Percentiles rank a stretch among this genome's conserved stretches.
Conservation (phyloP, 2,888 invertebrate species). For the Acleris holmiana region DNA sequence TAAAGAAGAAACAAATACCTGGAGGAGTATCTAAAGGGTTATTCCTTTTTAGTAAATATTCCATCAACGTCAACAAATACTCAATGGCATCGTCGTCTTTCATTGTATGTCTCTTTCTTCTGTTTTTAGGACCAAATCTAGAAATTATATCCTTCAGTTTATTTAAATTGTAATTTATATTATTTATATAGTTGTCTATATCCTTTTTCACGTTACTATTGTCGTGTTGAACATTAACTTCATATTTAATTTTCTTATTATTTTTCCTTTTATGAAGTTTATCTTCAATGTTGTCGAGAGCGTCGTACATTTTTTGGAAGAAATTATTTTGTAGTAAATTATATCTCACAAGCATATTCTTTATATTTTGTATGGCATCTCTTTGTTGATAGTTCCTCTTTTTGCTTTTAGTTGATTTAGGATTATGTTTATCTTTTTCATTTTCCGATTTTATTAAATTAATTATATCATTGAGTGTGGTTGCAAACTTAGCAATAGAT, state of each 20-base stretch:
- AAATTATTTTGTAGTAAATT: constrained; percentile 66
- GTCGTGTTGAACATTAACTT: background rate
- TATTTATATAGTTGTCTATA: constrained; percentile 58
- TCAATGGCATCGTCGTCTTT: constrained; percentile 61
- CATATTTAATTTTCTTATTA: background rate
- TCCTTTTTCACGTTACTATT: constrained; percentile 33
- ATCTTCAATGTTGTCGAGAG: constrained; percentile 50
- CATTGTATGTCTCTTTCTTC: constrained; percentile 53
- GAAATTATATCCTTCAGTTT: constrained; percentile 60
- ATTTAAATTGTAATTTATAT: constrained; percentile 64
- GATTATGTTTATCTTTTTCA: constrained; percentile 27
- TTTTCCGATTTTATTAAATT: constrained; percentile 49
- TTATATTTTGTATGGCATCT: constrained; percentile 52
- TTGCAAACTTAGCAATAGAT: constrained; percentile 62
- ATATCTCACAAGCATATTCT: constrained; percentile 55
- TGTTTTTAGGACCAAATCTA: constrained; percentile 49
- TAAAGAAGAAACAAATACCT: constrained; percentile 49
- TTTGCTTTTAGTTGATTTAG: constrained; percentile 19
- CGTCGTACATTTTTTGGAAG: constrained; percentile 59
- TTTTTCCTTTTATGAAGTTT: constrained; percentile 10
- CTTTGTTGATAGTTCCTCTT: constrained; percentile 34
- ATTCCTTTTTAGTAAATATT: constrained; percentile 65
- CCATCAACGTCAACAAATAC: constrained; percentile 68
- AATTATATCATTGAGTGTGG: constrained; percentile 61
- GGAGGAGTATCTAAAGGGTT: constrained; percentile 52